Conservation (phyloP, 2,113 vertebrate genomes). For the Scolopax mira region DNA sequence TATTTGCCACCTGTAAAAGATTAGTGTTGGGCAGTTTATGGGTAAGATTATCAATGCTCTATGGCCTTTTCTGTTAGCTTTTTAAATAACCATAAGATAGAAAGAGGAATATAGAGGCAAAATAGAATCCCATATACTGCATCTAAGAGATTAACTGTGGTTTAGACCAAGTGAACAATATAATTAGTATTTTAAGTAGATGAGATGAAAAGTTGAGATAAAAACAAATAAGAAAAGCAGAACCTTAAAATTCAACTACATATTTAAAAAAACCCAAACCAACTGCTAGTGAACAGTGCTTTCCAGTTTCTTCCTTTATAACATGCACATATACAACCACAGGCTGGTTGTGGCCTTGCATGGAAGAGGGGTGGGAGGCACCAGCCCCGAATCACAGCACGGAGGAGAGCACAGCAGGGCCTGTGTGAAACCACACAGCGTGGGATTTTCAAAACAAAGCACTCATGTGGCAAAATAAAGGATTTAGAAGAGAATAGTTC, state of each 20-base stretch:
- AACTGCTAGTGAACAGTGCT: not conserved
- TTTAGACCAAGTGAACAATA: not conserved
- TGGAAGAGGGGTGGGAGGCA: not conserved
- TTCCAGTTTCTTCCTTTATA: not conserved
- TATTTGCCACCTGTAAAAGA: not conserved
- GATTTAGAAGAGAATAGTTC: slow-evolving; percentile 14
- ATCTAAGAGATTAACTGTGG: not conserved
- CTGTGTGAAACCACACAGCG: not conserved
- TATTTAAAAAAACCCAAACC: not conserved
- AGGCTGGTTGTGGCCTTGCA: not conserved
- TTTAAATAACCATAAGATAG: not conserved
- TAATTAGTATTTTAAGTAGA: not conserved
- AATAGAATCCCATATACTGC: not conserved
- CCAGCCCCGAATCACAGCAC: not conserved
- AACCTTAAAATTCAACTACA: not conserved
- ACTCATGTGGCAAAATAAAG: slow-evolving; percentile 50
- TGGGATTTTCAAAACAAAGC: slow-evolving; percentile 60
- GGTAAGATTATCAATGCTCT: not conserved
- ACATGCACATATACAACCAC: not conserved
- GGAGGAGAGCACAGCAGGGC: not conserved
- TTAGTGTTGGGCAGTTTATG: not conserved
- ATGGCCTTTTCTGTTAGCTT: not conserved
- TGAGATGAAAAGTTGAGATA: not conserved
- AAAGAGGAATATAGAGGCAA: not conserved
- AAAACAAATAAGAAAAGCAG: not conserved